These are phyloP conservation scores for Phodopus roborovskii DNA, from an alignment of 2,113 vertebrate species.

Conservation along the genomic window DNA sequence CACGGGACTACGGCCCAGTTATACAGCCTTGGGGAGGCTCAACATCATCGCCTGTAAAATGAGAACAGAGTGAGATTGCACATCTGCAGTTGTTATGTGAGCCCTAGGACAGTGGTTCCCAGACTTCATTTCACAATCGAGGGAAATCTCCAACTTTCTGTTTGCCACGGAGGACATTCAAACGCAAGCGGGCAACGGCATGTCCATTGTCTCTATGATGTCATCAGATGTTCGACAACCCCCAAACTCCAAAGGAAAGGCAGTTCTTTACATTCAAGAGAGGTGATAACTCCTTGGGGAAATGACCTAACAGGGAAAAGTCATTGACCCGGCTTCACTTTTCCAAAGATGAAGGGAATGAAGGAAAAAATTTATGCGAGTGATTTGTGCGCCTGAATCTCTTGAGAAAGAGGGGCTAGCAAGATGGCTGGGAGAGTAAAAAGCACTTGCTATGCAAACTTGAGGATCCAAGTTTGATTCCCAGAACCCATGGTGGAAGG, in stretches of 20 bases:
- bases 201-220: not conserved
- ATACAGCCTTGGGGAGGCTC: not conserved
- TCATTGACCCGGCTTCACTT: not conserved
- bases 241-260: not conserved
- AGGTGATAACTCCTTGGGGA: not conserved
- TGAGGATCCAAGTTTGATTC: not conserved
- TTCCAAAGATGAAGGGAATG: not conserved
- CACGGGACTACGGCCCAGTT: fast-evolving
- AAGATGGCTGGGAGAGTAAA: not conserved
- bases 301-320: not conserved
- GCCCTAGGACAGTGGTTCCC: not conserved
- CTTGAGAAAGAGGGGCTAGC: too few species aligned
- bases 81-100: not conserved
- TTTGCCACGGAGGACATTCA: not conserved
- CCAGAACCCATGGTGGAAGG: not conserved
- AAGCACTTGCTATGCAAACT: not conserved
- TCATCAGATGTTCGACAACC: not conserved
- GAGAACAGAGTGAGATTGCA: not conserved
- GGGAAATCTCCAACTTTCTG: not conserved
- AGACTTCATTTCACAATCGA: not conserved
- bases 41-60: not conserved
- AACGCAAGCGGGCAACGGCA: not conserved
- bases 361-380: not conserved
- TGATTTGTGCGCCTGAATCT: not conserved
- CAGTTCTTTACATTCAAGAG: not conserved